Conservation (phyloP, 2,113 vertebrate genomes). For the Hippolais icterina region DNA sequence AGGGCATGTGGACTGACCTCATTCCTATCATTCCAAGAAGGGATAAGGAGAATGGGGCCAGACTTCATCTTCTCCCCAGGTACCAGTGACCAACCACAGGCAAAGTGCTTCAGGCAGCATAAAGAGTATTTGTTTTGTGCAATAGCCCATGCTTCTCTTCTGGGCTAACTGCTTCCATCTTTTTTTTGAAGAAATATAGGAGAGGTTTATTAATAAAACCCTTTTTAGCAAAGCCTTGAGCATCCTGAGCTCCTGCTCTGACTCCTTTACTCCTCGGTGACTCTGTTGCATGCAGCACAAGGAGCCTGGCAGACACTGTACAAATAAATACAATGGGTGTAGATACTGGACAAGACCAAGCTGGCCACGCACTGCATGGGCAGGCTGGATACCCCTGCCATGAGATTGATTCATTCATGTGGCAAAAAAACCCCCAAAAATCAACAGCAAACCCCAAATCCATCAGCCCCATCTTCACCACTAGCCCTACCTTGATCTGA, state of each 20-base stretch:
- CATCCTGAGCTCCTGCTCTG: background rate
- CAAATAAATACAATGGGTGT: background rate
- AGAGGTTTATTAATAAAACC: background rate
- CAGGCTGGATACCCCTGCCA: background rate
- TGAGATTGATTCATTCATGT: background rate
- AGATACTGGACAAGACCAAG: background rate
- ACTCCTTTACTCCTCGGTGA: background rate
- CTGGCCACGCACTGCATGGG: too few species aligned
- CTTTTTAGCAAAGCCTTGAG: background rate
- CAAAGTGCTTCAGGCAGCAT: background rate
- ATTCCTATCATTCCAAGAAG: background rate
- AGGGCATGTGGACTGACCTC: background rate
- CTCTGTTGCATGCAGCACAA: background rate
- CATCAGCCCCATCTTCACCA: background rate
- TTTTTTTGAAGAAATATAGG: background rate
- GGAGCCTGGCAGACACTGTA: background rate
- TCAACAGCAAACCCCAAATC: background rate
- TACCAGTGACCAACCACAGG: background rate
- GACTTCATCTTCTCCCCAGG: background rate
- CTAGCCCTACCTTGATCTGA: background rate
- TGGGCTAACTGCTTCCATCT: background rate
- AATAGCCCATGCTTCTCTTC: background rate
- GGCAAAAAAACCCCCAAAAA: background rate
- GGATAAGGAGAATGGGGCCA: background rate
- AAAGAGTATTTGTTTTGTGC: background rate